Conservation (phyloP, 2,113 vertebrate genomes). For the Nothobranchius furzeri region DNA sequence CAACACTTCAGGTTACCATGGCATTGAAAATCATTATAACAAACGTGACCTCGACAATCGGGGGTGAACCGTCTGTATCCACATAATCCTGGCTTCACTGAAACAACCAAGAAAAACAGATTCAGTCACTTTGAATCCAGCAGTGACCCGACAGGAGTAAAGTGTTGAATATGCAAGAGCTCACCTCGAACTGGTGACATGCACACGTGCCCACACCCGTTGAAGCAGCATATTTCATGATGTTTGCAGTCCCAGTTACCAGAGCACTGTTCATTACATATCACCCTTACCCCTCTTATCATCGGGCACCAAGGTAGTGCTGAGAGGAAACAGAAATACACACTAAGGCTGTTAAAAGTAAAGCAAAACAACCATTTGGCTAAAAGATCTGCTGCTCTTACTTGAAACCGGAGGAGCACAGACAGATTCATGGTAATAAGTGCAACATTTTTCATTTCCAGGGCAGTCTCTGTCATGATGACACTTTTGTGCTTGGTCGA, state of each 20-base stretch:
- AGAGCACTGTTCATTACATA: slow-evolving; percentile 73
- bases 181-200: slow-evolving; percentile 72
- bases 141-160: too few relatives aligned
- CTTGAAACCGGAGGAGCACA: slow-evolving; percentile 72
- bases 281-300: slow-evolving; percentile 45
- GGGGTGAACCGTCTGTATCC: background rate
- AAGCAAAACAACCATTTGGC: too few relatives aligned
- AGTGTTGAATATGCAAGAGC: background rate
- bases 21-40: background rate
- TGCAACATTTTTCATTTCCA: slow-evolving; percentile 65
- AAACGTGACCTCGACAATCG: background rate
- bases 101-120: background rate
- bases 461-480: slow-evolving; percentile 64
- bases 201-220: slow-evolving; percentile 79
- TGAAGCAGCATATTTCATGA: slow-evolving; percentile 77
- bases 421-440: slow-evolving; percentile 63
- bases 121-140: background rate
- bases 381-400: slow-evolving; percentile 23
- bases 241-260: slow-evolving; percentile 72
- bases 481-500: slow-evolving; percentile 58
- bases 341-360: too few relatives aligned
- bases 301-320: slow-evolving; percentile 19
- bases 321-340: slow-evolving; percentile 28
- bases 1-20: background rate
- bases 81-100: background rate